Base-by-base conservation (phyloP, 2,113 vertebrate genomes). In the Anguilla rostrata region DNA sequence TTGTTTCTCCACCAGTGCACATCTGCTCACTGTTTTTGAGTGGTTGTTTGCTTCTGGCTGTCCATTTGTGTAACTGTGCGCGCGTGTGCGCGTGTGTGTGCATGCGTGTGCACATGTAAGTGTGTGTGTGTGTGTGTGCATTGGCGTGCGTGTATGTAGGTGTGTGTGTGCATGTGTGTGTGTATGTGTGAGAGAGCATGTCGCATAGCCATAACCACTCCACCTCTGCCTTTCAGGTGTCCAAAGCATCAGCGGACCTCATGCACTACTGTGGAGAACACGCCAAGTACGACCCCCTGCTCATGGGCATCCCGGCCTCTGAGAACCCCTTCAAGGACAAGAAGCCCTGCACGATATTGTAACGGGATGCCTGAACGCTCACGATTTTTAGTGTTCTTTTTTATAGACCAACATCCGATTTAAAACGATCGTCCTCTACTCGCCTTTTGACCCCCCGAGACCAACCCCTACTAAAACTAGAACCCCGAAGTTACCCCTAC, bases 271-370 rank as follows among this genome's bases (percentile, higher is more conserved):
- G 98, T 41, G 96, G 92, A 85, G 97, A 98, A 79, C 96, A 98
- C 0, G 97, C 97, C 92, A 97, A 96, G 90, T 96, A 95, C 2
- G 98, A 99, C 87, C 98, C 97, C 0, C 86, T 99, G 89, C 97
- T 99, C 5, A 95, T 96, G 90, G 98, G 98, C 26, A 98, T 99
- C 5, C 97, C 97, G 0, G 91, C 98, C 7, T 99, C 98, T 0
- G 98, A 99, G 94, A 99, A 99, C 94, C 98, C 98, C 71, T 99
- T 99, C 95, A 99, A 99, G 96, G 98, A 99, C 94, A 99, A 98
- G 94, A 99, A 98, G 84, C 96, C 97, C 79, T 99, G 98, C 92
- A 95, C 94, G 94, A 96, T 99, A 92, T 95, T 99, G 91, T 99
- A 99, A 95, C 95, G 81, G 81, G 53, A 9, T 2, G 0, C 66